Evolutionary conservation across 2,888 invertebrate genomes (phyloP).

Genomic region (Fissipunctia ypsillon): DNA sequence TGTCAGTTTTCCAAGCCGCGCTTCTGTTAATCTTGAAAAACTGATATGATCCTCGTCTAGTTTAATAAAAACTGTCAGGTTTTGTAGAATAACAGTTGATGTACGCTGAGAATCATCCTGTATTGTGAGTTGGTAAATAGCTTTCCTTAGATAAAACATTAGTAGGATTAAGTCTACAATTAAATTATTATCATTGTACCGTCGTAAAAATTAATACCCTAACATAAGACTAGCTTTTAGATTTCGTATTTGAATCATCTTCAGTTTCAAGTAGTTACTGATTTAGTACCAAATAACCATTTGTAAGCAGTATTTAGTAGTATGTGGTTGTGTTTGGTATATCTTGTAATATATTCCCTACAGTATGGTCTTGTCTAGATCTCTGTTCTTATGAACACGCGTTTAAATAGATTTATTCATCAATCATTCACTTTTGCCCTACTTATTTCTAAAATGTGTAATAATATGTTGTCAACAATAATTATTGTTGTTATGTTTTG

Average conservation of each 20-base stretch:
- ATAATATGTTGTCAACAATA: too few species aligned
- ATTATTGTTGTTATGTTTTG: neutral
- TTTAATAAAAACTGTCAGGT: neutral
- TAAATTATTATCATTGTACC: neutral
- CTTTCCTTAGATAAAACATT: neutral
- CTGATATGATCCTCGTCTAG: too few species aligned
- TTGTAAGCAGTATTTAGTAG: too few species aligned
- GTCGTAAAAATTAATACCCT: neutral
- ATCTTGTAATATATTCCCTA: neutral
- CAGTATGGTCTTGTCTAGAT: neutral
- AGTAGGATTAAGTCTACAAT: neutral
- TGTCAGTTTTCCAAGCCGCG: neutral
- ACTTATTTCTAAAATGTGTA: neutral
- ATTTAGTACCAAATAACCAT: neutral
- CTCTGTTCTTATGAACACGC: neutral
- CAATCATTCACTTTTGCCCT: neutral
- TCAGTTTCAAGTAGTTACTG: neutral
- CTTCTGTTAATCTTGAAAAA: neutral
- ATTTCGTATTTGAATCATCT: neutral
- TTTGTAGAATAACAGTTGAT: neutral
- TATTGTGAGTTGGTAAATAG: neutral
- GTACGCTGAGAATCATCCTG: too few species aligned
- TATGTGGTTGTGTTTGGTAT: neutral
- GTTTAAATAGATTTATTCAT: too few species aligned
- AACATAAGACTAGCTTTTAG: neutral